Base-by-base conservation (phyloP, 2,113 vertebrate genomes). In the Bungarus multicinctus region DNA sequence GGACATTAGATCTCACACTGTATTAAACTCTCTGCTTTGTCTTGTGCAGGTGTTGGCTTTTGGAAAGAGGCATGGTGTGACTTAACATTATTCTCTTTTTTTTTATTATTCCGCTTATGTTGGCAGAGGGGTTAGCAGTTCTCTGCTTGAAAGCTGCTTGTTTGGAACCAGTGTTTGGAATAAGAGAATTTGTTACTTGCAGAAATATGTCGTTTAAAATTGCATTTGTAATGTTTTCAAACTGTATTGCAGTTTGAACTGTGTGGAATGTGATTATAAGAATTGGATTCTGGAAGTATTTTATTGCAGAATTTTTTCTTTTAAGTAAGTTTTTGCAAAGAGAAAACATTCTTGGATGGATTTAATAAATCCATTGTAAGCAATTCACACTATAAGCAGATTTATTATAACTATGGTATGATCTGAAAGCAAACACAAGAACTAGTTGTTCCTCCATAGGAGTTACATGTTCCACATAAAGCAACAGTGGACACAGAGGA, bases 21-120 rank as follows among this genome's bases (percentile, higher is more conserved):
- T 98, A 98, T 98, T 98, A 98, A 98, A 98, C 98, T 98, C 97
- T 97, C 97, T 97, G 98, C 98, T 98, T 98, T 98, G 98, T 98
- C 98, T 98, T 96, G 98, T 98, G 98, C 98, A 98, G 98, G 98
- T 98, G 98, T 98, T 98, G 98, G 98, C 98, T 98, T 98, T 98
- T 98, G 98, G 98, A 98, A 98, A 98, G 97, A 97, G 97, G 98
- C 98, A 98, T 98, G 98, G 98, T 98, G 98, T 98, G 96, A 98
- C 97, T 98, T 98, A 98, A 98, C 98, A 97, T 96, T 96, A 96
- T 98, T 97, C 95, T 98, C 96, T 97, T 96, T 97, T 97, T 96
- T 97, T 96, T 96, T 20, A 96, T 97, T 97, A 97, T 96, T 97
- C 96, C 1, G 96, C 97, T 95, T 97, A 95, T 96, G 95, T 97